phyloP scores from a whole-genome alignment of 2,888 invertebrate genomes.

The Liodrosophila aerea region DNA sequence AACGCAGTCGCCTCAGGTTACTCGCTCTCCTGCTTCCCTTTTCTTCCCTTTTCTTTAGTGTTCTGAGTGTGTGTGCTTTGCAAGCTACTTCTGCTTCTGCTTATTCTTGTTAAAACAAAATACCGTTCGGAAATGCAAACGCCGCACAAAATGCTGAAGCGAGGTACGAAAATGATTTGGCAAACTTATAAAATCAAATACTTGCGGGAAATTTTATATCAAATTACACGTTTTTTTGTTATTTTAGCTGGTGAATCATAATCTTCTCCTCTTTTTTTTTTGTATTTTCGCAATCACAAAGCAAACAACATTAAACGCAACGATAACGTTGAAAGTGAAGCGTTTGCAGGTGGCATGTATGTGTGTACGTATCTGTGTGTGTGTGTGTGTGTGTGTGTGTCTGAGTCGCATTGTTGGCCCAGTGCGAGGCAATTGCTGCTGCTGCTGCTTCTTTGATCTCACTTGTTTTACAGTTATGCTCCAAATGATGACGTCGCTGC shows the following conservation, averaged over 20 bases:
- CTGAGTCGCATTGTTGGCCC: slow-evolving; percentile 48
- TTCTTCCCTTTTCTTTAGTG: slow-evolving; percentile 6
- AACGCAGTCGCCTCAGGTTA: slow-evolving; percentile 59
- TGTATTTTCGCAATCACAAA: slow-evolving; percentile 69
- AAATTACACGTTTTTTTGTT: slow-evolving; percentile 40
- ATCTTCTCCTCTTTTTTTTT: slow-evolving; percentile 17
- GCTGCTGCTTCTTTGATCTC: slow-evolving; percentile 56
- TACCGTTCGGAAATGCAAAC: slow-evolving; percentile 61
- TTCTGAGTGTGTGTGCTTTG: no score
- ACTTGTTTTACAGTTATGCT: slow-evolving; percentile 71
- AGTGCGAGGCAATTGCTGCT: no score
- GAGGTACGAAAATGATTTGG: slow-evolving; percentile 24
- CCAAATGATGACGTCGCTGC: slow-evolving; percentile 64
- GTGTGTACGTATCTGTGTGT: slow-evolving; percentile 17
- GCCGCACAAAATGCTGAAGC: slow-evolving; percentile 50
- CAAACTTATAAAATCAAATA: slow-evolving; percentile 26
- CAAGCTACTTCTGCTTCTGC: slow-evolving; percentile 30
- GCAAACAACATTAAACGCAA: slow-evolving; percentile 63
- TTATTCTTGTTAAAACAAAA: slow-evolving; percentile 41
- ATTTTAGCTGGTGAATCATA: slow-evolving; percentile 49
- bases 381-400: slow-evolving; percentile 17
- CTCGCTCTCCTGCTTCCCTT: slow-evolving; percentile 6
- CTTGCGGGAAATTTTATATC: slow-evolving; percentile 65
- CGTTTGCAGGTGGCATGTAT: slow-evolving; percentile 57
- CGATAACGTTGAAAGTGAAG: slow-evolving; percentile 78